Evolutionary conservation across 1,140 invertebrate genomes (phyloP).

Genomic region (Propsilocerus akamusi): DNA sequence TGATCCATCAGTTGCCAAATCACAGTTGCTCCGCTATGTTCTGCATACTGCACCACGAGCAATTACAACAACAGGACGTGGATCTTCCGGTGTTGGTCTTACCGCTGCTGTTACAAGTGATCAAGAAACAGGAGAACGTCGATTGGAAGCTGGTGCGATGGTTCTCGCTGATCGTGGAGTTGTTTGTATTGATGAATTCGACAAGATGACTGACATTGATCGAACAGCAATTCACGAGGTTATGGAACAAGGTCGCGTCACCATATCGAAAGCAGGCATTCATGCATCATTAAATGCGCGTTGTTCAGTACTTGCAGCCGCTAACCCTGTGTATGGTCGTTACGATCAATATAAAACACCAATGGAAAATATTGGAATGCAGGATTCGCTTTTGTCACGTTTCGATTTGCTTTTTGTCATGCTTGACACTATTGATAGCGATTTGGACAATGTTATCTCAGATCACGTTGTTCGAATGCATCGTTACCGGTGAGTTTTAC

Average conservation of each 20-base stretch:
- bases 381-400: slow-evolving; percentile 95
- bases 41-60: slow-evolving; percentile 85
- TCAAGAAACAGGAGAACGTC: slow-evolving; percentile 75
- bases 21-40: slow-evolving; percentile 90
- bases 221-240: slow-evolving; percentile 98
- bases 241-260: slow-evolving; percentile 89
- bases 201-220: slow-evolving; percentile 99
- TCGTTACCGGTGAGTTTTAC: slow-evolving; percentile 47
- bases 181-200: slow-evolving; percentile 99
- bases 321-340: slow-evolving; percentile 98
- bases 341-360: slow-evolving; percentile 98
- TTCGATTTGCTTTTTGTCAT: slow-evolving; percentile 98
- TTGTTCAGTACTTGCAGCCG: slow-evolving; percentile 94
- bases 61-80: slow-evolving; percentile 91
- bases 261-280: slow-evolving; percentile 97
- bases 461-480: slow-evolving; percentile 98
- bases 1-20: slow-evolving; percentile 98
- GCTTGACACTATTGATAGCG: slow-evolving; percentile 79
- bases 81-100: slow-evolving; percentile 90
- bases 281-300: slow-evolving; percentile 95
- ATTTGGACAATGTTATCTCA: slow-evolving; percentile 79
- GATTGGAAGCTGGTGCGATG: slow-evolving; percentile 97
- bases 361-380: slow-evolving; percentile 98
- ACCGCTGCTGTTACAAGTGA: slow-evolving; percentile 97
- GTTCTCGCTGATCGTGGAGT: slow-evolving; percentile 96